Conservation (phyloP, 2,797 vertebrate genomes). For the Enteromius fasciolatus region DNA sequence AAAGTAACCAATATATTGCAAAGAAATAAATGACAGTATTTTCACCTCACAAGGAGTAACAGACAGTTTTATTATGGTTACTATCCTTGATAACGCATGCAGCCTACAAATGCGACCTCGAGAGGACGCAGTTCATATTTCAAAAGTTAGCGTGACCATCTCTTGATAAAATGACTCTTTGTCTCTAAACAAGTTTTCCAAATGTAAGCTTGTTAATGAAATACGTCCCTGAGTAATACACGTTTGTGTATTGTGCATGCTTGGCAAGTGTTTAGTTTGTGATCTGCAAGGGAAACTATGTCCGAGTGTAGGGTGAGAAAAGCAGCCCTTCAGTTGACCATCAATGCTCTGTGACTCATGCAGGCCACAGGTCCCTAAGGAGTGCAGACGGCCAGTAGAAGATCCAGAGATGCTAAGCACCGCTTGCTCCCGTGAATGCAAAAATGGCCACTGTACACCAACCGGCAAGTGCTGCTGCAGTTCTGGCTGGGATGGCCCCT, state of each 20-base stretch:
- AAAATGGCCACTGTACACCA: conserved; percentile 94
- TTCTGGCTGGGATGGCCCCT: conserved; percentile 93
- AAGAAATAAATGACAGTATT: neutral
- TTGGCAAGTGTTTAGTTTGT: conserved; percentile 30
- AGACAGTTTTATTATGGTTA: neutral
- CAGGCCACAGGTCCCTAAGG: conserved; percentile 91
- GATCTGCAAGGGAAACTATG: neutral
- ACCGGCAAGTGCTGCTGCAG: conserved; percentile 94
- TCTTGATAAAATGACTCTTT: conserved; percentile 68
- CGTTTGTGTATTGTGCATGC: neutral
- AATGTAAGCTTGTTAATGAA: conserved; percentile 66
- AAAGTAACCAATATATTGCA: neutral
- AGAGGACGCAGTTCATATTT: neutral
- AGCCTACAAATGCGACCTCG: neutral
- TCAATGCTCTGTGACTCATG: conserved; percentile 29
- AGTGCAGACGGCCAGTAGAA: conserved; percentile 87
- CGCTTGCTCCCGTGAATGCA: conserved; percentile 91
- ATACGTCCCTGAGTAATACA: neutral
- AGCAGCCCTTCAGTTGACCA: neutral
- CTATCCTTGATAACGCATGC: neutral
- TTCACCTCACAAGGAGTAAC: neutral
- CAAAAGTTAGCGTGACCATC: conserved; percentile 43
- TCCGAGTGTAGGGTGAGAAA: neutral
- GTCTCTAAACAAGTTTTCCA: conserved; percentile 47
- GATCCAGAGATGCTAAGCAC: conserved; percentile 88